Evolutionary conservation across 2,888 invertebrate genomes (phyloP), one percentile per base, ranked within the genome.

Genomic region (Schrankia costaestrigalis): DNA sequence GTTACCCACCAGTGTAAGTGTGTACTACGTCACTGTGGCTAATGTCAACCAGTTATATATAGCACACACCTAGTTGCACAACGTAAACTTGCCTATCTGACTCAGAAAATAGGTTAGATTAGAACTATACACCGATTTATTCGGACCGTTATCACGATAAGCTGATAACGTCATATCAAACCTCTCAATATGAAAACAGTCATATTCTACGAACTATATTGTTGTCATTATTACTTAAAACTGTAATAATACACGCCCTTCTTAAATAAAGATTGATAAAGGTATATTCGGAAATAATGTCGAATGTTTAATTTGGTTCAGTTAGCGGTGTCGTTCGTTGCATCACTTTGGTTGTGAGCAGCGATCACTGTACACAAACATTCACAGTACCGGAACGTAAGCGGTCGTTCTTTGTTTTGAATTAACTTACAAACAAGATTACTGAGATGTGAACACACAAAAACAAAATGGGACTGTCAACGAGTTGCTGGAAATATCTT

Each of bases 401-500:
- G 68, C 71, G 79, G 63, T 65, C 63, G 66, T 70, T 68, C 75
- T 80, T 84, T 87, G 86, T 85, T 84, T 75, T 77, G 74, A 71
- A 61, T 62, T 62, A 60, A 66, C 68, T 77, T 74, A 67, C 56
- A 63, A 76, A 71, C 75, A 71, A 74, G 70, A 77, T 75, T 60
- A 64, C 66, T 72, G 80, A 72, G 64, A 85, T 85, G 85, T 85
- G 82, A 85, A 76, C 69, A 60, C 57, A 56, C 32, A 51, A 57
- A 39, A 56, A 41, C 50, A 74, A 71, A 70, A 89, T 89, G 89
- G 81, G 78, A 48, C 62, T 87, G 41, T 84, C 86, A 17, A 78
- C 85, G 37, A 87, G 82, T 63, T 86, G 87, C 61, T 87, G 87
- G 84, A 86, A 87, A 74, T 87, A 87, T 69, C 69, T 88, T 12